phyloP scores from a whole-genome alignment of 1,140 invertebrate species.

The Aphis gossypii region DNA sequence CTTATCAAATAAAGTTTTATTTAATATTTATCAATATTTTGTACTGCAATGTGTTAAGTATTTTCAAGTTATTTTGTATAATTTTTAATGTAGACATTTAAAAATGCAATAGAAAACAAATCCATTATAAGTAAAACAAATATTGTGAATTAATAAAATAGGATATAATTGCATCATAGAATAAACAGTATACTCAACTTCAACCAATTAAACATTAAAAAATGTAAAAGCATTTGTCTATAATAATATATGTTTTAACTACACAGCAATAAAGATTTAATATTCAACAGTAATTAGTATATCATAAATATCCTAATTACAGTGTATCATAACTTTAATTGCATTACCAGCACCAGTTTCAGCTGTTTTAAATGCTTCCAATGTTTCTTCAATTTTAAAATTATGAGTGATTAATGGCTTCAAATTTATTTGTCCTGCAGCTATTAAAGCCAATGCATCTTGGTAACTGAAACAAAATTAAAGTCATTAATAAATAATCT shows the following conservation, averaged over 20 bases:
- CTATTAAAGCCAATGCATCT: conserved; percentile 82
- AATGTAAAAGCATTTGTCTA: neutral
- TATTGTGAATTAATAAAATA: neutral
- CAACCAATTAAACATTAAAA: neutral
- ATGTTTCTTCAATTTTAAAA: conserved; percentile 82
- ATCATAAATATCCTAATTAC: conserved; percentile 62
- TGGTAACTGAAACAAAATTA: conserved; percentile 74
- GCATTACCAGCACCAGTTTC: conserved; percentile 73
- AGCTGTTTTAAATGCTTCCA: conserved; percentile 87
- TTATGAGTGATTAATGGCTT: conserved; percentile 91
- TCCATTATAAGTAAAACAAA: neutral
- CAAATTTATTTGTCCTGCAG: conserved; percentile 83
- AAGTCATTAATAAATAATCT: conserved; percentile 60
- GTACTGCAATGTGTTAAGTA: neutral
- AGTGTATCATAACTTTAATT: conserved; percentile 94
- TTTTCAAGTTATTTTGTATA: neutral
- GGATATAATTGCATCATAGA: neutral
- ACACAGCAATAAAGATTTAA: neutral
- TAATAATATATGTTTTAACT: neutral
- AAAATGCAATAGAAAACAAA: neutral
- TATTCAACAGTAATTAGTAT: neutral
- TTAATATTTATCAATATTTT: neutral
- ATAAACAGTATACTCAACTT: neutral
- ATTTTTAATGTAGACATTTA: neutral
- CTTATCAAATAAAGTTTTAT: neutral